Percentiles rank a stretch among this genome's conserved stretches.
phyloP scores from a whole-genome alignment of 1,140 invertebrate species.

The Oreohelix idahoensis region DNA sequence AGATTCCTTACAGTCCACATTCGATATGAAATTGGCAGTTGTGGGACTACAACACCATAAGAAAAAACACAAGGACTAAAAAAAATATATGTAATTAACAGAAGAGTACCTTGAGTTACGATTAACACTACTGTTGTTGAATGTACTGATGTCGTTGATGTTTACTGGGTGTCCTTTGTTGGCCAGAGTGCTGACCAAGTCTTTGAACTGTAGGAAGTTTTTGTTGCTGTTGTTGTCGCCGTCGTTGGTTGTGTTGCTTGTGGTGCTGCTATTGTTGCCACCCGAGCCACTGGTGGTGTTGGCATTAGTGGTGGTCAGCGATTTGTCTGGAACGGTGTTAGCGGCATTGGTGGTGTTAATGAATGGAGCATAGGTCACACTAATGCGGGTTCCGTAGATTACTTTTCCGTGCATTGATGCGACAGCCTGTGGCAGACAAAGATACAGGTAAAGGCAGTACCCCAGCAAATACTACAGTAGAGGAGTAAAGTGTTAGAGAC shows the following conservation, averaged over 20 bases:
- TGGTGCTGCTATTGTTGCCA: slow-evolving; percentile 9
- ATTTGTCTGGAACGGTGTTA: slow-evolving; percentile 22
- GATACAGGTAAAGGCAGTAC: no score
- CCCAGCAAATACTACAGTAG: no score
- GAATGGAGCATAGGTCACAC: slow-evolving; percentile 31
- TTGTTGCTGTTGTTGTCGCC: slow-evolving; percentile 36
- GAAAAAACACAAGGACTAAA: no score
- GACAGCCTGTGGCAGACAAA: slow-evolving; percentile 19
- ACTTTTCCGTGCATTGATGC: slow-evolving; percentile 38
- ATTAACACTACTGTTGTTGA: slow-evolving; percentile 25
- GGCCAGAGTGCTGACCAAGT: slow-evolving; percentile 31
- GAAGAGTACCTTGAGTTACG: slow-evolving; percentile 37
- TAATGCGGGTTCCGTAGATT: slow-evolving; percentile 37
- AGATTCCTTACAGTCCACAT: no score
- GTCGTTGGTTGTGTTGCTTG: slow-evolving; percentile 24
- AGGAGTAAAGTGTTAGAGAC: no score
- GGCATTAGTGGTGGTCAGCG: background rate
- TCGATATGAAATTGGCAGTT: no score
- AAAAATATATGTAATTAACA: no score
- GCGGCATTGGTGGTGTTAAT: slow-evolving; percentile 1
- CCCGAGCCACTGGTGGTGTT: background rate
- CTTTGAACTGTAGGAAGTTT: slow-evolving; percentile 32
- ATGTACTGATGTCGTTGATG: slow-evolving; percentile 38
- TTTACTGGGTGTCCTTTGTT: slow-evolving; percentile 37
- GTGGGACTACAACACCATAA: no score